Evolutionary conservation across 2,113 vertebrate genomes (phyloP).

Genomic region (Trematomus loennbergii): DNA sequence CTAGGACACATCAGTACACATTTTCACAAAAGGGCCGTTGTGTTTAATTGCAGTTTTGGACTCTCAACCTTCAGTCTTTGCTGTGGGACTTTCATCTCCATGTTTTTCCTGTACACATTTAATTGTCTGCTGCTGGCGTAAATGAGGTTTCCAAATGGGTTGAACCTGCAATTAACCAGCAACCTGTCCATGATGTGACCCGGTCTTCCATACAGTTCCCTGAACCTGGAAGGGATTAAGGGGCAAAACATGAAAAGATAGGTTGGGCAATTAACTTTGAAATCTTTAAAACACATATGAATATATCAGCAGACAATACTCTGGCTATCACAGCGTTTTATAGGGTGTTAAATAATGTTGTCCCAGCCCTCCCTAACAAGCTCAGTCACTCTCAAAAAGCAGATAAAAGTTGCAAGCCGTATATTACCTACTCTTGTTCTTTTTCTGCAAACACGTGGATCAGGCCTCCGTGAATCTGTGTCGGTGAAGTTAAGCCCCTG

Average conservation of each 20-base stretch:
- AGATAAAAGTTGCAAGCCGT: slow-evolving; percentile 14
- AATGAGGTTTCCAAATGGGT: too few relatives aligned
- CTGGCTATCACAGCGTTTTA: not conserved
- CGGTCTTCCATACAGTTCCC: not conserved
- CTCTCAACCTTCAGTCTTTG: not conserved
- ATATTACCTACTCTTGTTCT: slow-evolving; percentile 43
- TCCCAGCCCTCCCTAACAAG: slow-evolving; percentile 14
- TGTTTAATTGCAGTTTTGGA: slow-evolving; percentile 29
- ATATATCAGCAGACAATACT: not conserved
- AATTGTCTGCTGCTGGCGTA: too few relatives aligned
- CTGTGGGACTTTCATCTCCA: too few relatives aligned
- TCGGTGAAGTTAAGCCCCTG: slow-evolving; percentile 49
- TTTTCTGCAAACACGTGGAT: slow-evolving; percentile 39
- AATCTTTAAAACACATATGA: not conserved
- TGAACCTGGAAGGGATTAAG: too few relatives aligned
- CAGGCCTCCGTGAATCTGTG: slow-evolving; percentile 27
- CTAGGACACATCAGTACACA: too few relatives aligned
- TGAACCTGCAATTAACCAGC: not conserved
- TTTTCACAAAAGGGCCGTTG: not conserved
- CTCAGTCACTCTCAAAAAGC: slow-evolving; percentile 32
- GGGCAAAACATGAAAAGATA: not conserved
- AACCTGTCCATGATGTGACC: slow-evolving; percentile 8
- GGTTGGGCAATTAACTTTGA: too few relatives aligned
- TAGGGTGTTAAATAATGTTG: slow-evolving; percentile 14
- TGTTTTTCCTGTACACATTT: too few relatives aligned